Evolutionary conservation across 2,113 vertebrate species (phyloP).

Genomic region (Cyanoramphus novaezelandiae): DNA sequence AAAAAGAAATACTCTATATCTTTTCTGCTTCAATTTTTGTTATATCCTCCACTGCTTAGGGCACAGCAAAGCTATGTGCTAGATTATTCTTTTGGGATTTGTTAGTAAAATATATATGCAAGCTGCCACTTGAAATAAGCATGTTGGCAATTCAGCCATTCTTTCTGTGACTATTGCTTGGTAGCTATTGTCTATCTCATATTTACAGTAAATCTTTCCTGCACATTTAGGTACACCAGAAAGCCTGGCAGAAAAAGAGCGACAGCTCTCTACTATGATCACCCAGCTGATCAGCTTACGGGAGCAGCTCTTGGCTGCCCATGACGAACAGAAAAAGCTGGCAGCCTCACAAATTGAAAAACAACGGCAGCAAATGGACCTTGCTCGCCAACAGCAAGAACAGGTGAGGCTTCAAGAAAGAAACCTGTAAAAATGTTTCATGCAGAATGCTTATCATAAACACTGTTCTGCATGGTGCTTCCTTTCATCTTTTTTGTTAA

Average conservation of each 20-base stretch:
- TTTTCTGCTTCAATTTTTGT: conserved; percentile 22
- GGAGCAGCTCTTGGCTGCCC: conserved; percentile 97
- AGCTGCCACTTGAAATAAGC: background rate
- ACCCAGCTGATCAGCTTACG: conserved; percentile 97
- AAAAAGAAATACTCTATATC: background rate
- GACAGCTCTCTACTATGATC: conserved; percentile 99
- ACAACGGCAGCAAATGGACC: conserved; percentile 99
- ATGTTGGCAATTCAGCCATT: background rate
- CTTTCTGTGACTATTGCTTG: background rate
- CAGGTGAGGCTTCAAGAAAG: conserved; percentile 83
- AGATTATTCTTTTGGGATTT: background rate
- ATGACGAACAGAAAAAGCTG: conserved; percentile 98
- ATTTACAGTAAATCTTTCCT: conserved; percentile 60
- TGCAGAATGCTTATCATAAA: background rate
- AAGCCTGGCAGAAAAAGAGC: conserved; percentile 97
- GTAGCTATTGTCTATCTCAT: background rate
- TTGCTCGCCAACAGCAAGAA: conserved; percentile 98
- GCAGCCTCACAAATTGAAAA: conserved; percentile 99
- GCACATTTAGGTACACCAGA: conserved; percentile 89
- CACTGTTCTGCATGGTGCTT: background rate
- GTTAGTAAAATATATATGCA: background rate
- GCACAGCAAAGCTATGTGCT: background rate
- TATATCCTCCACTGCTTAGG: background rate
- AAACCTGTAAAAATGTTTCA: conserved; percentile 25
- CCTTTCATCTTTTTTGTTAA: background rate